phyloP scores from a whole-genome alignment of 1,140 invertebrate species.

The Protaetia brevitarsis region DNA sequence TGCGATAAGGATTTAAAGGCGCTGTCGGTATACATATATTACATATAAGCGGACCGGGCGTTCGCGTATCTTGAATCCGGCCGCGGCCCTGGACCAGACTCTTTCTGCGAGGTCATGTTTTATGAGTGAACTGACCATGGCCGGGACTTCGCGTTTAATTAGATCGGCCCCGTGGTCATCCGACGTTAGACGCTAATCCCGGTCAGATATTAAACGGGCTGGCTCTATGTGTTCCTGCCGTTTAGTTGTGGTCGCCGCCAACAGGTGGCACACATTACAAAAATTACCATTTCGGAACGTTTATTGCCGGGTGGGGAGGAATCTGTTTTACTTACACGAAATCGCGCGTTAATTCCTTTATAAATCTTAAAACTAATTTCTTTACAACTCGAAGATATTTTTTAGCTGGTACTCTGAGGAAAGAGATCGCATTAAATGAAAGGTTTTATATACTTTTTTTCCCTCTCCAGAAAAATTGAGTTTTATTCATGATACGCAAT shows the following conservation, averaged over 20 bases:
- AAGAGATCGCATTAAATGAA: too few species aligned
- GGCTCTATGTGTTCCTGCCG: background rate
- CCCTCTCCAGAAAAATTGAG: too few species aligned
- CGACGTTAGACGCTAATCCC: background rate
- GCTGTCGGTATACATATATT: background rate
- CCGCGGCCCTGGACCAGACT: background rate
- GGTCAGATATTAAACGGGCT: constrained; percentile 19
- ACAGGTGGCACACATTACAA: constrained; percentile 3
- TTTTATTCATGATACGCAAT: too few species aligned
- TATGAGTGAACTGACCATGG: constrained; percentile 13
- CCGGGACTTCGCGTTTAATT: constrained; percentile 3
- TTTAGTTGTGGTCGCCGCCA: constrained; percentile 5
- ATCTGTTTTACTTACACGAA: too few species aligned
- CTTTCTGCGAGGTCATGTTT: constrained; percentile 17
- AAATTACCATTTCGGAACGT: background rate
- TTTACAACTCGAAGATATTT: too few species aligned
- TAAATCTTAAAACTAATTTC: too few species aligned
- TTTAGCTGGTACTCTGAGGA: too few species aligned
- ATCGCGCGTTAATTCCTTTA: too few species aligned
- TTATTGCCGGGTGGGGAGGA: background rate
- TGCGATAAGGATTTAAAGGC: constrained; percentile 49
- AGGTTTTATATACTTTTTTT: too few species aligned
- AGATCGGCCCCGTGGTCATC: constrained; percentile 18
- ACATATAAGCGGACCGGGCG: background rate
- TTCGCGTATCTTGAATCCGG: background rate